Evolutionary conservation across 2,113 vertebrate genomes (phyloP), one percentile per base, ranked within the genome.

Genomic region (Cromileptes altivelis): DNA sequence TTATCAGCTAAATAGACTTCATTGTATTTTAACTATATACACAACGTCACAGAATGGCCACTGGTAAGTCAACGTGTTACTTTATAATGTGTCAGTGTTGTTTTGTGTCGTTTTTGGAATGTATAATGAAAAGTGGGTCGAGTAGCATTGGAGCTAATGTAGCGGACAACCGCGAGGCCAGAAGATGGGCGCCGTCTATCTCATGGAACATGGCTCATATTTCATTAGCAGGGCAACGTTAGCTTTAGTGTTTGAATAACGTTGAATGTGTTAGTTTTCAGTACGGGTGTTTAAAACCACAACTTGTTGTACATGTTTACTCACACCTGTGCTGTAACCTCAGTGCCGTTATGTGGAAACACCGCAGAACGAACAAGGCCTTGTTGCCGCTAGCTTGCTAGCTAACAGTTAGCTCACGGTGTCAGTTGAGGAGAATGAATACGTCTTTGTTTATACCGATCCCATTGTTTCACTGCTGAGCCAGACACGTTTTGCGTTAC

Each of bases 21-120:
- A 37, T 77, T 68, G 52, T 18, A 17, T 30, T 74, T 61, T 70
- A 79, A 56, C 47, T 18, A 61, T 30, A 19, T n/a, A 50, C 14
- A 27, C 21, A 82, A 75, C 42, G 23, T 33, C 8, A n/a, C 78
- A 90, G 1, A 71, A 96, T 96, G 96, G 92, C 96, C 81, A 95
- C 96, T 57, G 95, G 96, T 96, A 85, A 94, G 90, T 88, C 19
- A 13, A 0, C 1, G 0, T 40, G 1, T 11, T 30, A 0, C 23
- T 30, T 11, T 0, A 4, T 1, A 45, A 0, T 42, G 1, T 14
- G 0, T 4, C 2, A 1, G 0, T 6, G 15, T 21, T 3, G 19
- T 23, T n/a, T n/a, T 40, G 18, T 21, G 0, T 40, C 21, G 1
- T 15, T 47, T 47, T 62, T 33, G 21, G 3, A 33, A 0, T 10